Base-by-base conservation (phyloP, 2,113 vertebrate species). In the Nycticorax nycticorax region DNA sequence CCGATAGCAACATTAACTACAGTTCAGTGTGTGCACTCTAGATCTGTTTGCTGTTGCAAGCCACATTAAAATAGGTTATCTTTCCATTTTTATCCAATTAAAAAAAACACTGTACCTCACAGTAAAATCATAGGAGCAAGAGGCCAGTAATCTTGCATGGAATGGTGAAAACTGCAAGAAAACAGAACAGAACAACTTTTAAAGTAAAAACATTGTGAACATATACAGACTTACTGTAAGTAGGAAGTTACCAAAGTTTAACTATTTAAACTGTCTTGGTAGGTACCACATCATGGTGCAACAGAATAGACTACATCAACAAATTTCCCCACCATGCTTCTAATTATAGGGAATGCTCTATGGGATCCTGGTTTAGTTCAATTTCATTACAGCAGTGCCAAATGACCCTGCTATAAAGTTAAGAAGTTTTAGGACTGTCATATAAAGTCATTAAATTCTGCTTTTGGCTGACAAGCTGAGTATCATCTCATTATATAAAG, bases 61-160 rank as follows among this genome's bases (percentile, higher is more conserved):
- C 2, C 33, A 68, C 17, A 67, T 26, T 33, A 86, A 85, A 92
- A 50, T 50, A 48, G 55, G 85, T 84, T n/a, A 57, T 60, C 19
- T 78, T 90, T n/a, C 26, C 45, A 73, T 57, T 74, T 67, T 64
- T 81, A 95, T 64, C 10, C 50, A 91, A 37, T 80, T 17, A 56
- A 94, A 64, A 95, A 89, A 89, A 93, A 56, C 69, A 97, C 96
- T 81, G 69, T 98, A 99, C 99, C 99, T 99, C 96, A 99, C 99
- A 62, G 99, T 99, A 97, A 99, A 99, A 97, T 99, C 99, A 64
- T 99, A 99, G 48, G 99, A 99, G 94, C 99, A 99, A 80, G 99
- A 99, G 4, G 98, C 99, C 98, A 99, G 69, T 90, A 98, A 52
- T 1, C 97, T 98, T 85, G 93, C 93, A 57, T 98, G 98, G 98